Percentiles rank a stretch among this genome's conserved stretches.
Evolutionary conservation across 2,888 invertebrate genomes (phyloP).

Genomic region (Cremastinae sp.): DNA sequence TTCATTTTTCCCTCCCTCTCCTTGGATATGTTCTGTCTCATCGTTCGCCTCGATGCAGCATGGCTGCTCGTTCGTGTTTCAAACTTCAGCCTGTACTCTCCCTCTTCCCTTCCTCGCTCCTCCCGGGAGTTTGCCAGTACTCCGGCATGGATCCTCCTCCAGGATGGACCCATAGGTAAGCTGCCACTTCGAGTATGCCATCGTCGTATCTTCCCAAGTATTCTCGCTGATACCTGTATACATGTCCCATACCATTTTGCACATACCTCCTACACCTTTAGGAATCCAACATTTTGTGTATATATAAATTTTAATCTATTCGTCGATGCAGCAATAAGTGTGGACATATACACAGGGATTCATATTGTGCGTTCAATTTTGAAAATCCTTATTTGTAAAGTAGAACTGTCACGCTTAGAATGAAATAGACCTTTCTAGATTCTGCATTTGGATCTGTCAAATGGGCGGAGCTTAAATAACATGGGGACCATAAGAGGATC

Average conservation of each 20-base stretch:
- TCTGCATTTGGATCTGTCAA: too few relatives aligned
- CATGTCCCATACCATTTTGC: neutral
- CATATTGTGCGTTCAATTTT: too few relatives aligned
- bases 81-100: conserved; percentile 19
- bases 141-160: neutral
- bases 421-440: too few relatives aligned
- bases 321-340: too few relatives aligned
- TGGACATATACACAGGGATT: too few relatives aligned
- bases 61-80: conserved; percentile 41
- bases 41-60: conserved; percentile 6
- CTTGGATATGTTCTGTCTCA: neutral
- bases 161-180: conserved; percentile 24
- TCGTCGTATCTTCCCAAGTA: conserved; percentile 22
- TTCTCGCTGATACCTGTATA: conserved; percentile 5
- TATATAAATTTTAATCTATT: conserved; percentile 2
- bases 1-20: conserved; percentile 9
- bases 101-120: conserved; percentile 31
- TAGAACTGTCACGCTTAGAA: too few relatives aligned
- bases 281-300: neutral
- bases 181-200: conserved; percentile 19
- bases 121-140: conserved; percentile 40
- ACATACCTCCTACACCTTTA: neutral
- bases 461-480: too few relatives aligned
- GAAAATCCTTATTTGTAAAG: too few relatives aligned
- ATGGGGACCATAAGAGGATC: too few relatives aligned